Conservation (phyloP, 2,888 invertebrate species). For the Dryomyza anilis region DNA sequence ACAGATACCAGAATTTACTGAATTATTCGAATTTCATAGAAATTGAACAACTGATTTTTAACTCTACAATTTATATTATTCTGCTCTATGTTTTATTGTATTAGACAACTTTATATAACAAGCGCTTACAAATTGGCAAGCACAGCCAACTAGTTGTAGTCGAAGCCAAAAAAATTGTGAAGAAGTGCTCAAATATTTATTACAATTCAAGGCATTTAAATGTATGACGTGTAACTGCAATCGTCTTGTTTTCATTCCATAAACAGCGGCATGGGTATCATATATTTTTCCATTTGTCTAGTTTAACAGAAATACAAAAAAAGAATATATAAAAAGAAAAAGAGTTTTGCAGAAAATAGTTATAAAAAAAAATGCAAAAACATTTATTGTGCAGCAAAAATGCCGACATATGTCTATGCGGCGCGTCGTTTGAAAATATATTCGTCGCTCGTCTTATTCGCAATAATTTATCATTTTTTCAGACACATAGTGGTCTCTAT, state of each 20-base stretch:
- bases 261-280: background rate
- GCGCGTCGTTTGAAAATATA: constrained; percentile 40
- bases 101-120: no score
- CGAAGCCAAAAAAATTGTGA: no score
- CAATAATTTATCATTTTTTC: constrained; percentile 43
- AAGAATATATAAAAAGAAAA: constrained; percentile 14
- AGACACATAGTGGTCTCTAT: constrained; percentile 13
- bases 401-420: constrained; percentile 42
- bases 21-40: background rate
- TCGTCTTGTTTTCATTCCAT: no score
- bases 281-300: constrained; percentile 16
- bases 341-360: background rate
- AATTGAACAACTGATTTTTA: background rate
- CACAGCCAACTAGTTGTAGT: no score
- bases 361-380: constrained; percentile 23
- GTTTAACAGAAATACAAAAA: constrained; percentile 1
- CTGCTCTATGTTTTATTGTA: no score
- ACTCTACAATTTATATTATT: no score
- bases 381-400: constrained; percentile 40
- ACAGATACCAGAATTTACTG: no score
- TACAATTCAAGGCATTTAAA: no score
- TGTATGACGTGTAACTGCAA: no score
- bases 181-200: no score
- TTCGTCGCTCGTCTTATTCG: constrained; percentile 39
- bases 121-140: no score